Conservation (phyloP, 2,113 vertebrate genomes). For the Phoxinus phoxinus region DNA sequence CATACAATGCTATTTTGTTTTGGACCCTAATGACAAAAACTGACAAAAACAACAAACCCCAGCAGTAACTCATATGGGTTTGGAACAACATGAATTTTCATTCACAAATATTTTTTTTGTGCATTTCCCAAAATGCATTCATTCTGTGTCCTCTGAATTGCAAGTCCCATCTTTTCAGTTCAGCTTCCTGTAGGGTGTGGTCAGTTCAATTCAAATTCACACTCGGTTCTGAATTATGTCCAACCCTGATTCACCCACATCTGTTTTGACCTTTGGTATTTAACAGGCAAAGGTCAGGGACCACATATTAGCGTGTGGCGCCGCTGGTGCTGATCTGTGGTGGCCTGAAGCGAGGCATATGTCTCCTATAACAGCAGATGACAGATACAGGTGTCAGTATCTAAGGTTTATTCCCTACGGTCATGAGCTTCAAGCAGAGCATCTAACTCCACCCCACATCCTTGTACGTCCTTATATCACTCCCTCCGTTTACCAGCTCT, state of each 20-base stretch:
- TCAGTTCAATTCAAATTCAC: constrained; percentile 6
- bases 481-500: constrained; percentile 5
- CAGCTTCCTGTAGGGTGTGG: not conserved
- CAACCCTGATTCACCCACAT: not conserved
- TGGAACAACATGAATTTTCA: not conserved
- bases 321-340: constrained; percentile 50
- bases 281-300: constrained; percentile 52
- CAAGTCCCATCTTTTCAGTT: not conserved
- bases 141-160: not conserved
- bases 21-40: not conserved
- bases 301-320: constrained; percentile 32
- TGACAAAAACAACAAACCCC: not conserved
- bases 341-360: constrained; percentile 60
- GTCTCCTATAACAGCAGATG: constrained; percentile 57
- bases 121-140: not conserved
- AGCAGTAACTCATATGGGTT: not conserved
- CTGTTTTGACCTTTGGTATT: constrained; percentile 61
- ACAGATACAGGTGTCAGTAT: constrained; percentile 65
- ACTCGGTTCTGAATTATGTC: not conserved
- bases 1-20: not conserved
- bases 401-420: constrained; percentile 51
- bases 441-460: constrained; percentile 5
- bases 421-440: constrained; percentile 32
- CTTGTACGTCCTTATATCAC: not conserved
- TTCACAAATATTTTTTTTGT: not conserved